Evolutionary conservation across 2,113 vertebrate species (phyloP), one percentile per base, ranked within the genome.

Genomic region (Corythornis cristatus): DNA sequence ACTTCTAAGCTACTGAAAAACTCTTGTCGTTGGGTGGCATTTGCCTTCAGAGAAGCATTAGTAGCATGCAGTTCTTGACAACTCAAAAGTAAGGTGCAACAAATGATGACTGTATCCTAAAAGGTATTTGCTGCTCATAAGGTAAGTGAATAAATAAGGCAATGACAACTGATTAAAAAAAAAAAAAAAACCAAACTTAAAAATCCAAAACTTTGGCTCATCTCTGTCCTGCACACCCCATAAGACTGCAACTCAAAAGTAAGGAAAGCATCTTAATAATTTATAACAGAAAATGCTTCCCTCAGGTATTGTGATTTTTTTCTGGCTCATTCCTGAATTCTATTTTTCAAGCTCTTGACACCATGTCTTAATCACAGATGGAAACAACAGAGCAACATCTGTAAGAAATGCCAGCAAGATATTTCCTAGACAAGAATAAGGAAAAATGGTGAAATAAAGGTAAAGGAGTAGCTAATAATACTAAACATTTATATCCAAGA

Each of bases 351-450:
- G 35, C 25, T 86, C 61, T 68, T 92, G 71, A 74, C 57, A 82
- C 28, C 28, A 45, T 28, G 31, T 93, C 81, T 88, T 93, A 75
- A 93, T 87, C 72, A 88, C 46, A 92, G 66, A 93, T 7, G 15
- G 51, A 74, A 85, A 37, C 74, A 84, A 86, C 84, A 76, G 40
- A 67, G 29, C 37, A 75, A 74, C 67, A 53, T 90, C 75, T 81
- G 37, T 87, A 72, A 77, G 65, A 84, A 89, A 83, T 67, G 37
- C 60, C 85, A 91, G 45, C 26, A 79, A 90, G 60, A 60, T 83
- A 74, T 46, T 67, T 57, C 31, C 48, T 56, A 78, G 53, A 77
- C 29, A 77, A 85, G 31, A 11, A 56, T 25, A 81, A 61, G 25
- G 2, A 26, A 68, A 83, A 93, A 40, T 76, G 20, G 28, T 53